Evolutionary conservation across 2,888 invertebrate genomes (phyloP), one percentile per base, ranked within the genome.

Genomic region (Proisotoma minuta): DNA sequence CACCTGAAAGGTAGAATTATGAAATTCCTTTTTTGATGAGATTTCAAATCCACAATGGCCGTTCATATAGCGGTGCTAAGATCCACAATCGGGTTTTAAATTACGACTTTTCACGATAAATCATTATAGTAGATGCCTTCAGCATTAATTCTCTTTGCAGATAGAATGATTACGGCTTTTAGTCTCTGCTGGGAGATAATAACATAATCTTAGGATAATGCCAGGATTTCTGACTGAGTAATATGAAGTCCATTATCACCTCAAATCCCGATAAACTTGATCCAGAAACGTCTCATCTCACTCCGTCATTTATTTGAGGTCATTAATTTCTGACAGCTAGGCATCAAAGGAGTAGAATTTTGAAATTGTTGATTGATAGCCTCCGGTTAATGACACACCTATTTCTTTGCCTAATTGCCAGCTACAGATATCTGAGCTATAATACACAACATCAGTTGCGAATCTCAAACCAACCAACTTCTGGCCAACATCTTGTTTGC

Each of bases 1-100:
- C 20, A 43, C 43, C 43, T 43, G 43, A 43, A 43, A 43, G 43
- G 43, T 43, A 20, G 43, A 43, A 43, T 43, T 49, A 49, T 49
- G 22, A 49, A 49, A 49, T 49, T 49, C 49, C 49, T 49, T 24
- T 49, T 49, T 24, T 49, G 49, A 49, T 49, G 22, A 49, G 49
- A 49, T 49, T 49, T 22, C 26, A 8, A 49, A 22, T 49, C 49
- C 20, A 18, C 20, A n/a, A n/a, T n/a, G n/a, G n/a, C n/a, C n/a
- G n/a, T n/a, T n/a, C n/a, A n/a, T n/a, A n/a, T n/a, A n/a, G n/a
- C n/a, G n/a, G n/a, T n/a, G n/a, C n/a, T n/a, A n/a, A n/a, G n/a
- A n/a, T n/a, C n/a, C 43, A 18, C 43, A 43, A 43, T 43, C 43
- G 10, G 5, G 15, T 20, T 43, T 43, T 43, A 43, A 43, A 43